A percentile compares a stretch with the other conserved stretches of the same genome.
phyloP scores from a whole-genome alignment of 2,797 vertebrate species.

The Thamnophis elegans region DNA sequence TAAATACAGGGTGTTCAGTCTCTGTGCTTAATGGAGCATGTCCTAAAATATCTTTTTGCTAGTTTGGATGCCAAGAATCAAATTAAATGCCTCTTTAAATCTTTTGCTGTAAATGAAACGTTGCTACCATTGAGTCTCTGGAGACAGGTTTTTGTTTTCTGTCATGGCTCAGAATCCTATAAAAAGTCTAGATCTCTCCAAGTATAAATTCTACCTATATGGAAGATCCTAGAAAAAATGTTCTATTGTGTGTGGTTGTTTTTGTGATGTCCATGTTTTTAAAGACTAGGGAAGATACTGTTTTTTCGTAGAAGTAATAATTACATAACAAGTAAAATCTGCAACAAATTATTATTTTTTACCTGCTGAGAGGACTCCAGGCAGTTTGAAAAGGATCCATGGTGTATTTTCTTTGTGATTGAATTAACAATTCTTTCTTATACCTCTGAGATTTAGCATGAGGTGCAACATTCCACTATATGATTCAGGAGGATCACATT shows the following conservation, averaged over 20 bases:
- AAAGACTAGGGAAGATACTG: background rate
- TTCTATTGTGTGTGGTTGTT: background rate
- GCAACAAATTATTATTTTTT: background rate
- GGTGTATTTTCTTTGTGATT: background rate
- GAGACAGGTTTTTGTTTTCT: background rate
- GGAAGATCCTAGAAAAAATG: no score
- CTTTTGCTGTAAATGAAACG: slow-evolving; percentile 1
- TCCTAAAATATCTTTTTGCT: background rate
- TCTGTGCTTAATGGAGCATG: background rate
- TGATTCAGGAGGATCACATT: background rate
- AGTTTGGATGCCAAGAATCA: background rate
- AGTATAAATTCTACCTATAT: background rate
- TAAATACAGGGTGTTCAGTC: background rate
- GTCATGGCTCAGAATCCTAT: background rate
- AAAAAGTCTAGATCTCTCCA: background rate
- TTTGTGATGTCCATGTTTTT: background rate
- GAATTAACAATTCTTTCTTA: no score
- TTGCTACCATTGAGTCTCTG: background rate
- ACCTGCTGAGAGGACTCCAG: background rate
- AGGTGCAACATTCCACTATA: background rate
- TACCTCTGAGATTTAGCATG: background rate
- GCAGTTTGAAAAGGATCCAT: background rate
- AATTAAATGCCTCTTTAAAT: slow-evolving; percentile 10
- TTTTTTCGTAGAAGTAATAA: background rate
- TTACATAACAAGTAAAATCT: background rate